Base-by-base conservation (phyloP, 2,113 vertebrate genomes). In the Brachyistius frenatus region DNA sequence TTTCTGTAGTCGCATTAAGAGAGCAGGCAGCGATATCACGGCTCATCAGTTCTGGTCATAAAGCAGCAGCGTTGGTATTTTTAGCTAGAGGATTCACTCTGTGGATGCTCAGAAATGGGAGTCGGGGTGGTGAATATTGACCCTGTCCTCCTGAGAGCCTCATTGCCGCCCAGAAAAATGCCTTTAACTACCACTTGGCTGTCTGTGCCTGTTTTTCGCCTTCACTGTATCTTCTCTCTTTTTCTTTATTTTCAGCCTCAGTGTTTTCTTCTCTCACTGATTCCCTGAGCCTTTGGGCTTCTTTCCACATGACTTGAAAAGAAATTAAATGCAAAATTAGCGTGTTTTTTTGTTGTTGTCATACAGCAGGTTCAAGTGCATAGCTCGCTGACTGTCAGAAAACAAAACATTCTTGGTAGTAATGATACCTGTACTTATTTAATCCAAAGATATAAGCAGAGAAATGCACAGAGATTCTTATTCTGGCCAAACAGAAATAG, bases 11-110 rank as follows among this genome's bases (percentile, higher is more conserved):
- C 2, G 36, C 73, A 66, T 88, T 83, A 77, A 53, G 66, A 76
- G 86, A 63, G 81, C 85, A 74, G 84, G 73, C 78, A 33, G 78
- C 79, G 63, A 71, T 37, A 81, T 81, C 87, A 85, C 66, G 76
- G 71, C 87, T 89, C 83, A 86, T 92, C 89, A 77, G 78, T 72
- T 88, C 81, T 82, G 90, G 66, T 86, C 85, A 76, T 88, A 89
- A 87, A 89, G 75, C 76, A 56, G 83, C 63, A 47, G 76, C 2
- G 5, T 7, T 32, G 79, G 74, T 91, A 90, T 91, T 92, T 90
- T 89, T 88, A 90, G 91, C 76, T 0, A 32, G 44, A 83, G 60
- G 84, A 81, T 84, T 74, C 83, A 61, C 64, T 84, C 66, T 9
- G 73, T 65, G 66, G 78, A 77, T 36, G 37, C 41, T 64, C 62